Base-by-base conservation (phyloP, 2,113 vertebrate genomes). In the Pangasianodon hypophthalmus region DNA sequence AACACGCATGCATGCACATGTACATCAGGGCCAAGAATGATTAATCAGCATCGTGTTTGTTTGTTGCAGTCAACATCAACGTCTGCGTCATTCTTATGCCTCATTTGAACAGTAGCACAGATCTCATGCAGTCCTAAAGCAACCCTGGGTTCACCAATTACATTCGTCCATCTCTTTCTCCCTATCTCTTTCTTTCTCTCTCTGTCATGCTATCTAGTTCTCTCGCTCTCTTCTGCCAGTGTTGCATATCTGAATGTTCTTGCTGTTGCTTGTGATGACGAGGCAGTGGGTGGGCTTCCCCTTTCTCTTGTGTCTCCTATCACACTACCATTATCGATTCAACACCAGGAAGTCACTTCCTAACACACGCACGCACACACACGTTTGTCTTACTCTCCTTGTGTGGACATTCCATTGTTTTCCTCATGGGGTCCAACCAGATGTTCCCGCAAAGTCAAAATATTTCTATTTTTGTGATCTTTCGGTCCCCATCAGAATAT, bases 321-420 rank as follows among this genome's bases (percentile, higher is more conserved):
- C 73, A 41, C 87, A 41, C 82, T 73, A 81, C 50, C 41, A 88
- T 87, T 83, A 90, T 73, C 60, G n/a, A 88, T 71, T 88, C 75
- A 90, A 82, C 56, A 90, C 84, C 60, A 83, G 82, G 90, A 91
- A 92, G 64, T 91, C 92, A 91, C 58, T 71, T 87, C 71, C 84
- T 56, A 81, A 84, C 62, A 89, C 48, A 86, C 82, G 11, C 44
- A 84, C 54, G 46, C 67, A 75, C 62, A 89, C 48, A 84, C 60
- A 64, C 46, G 32, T 64, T 6, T 7, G 24, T 44, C 7, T 29
- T 19, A 19, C 5, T 52, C 3, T 54, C 7, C 9, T 58, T 24
- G 8, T 11, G 2, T 11, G 32, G 9, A 52, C 48, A 2, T 32
- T 56, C n/a, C 6, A 19, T 82, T 32, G 2, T 32, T 54, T 81